phyloP scores from a whole-genome alignment of 2,113 vertebrate species.

The Suricata suricatta region DNA sequence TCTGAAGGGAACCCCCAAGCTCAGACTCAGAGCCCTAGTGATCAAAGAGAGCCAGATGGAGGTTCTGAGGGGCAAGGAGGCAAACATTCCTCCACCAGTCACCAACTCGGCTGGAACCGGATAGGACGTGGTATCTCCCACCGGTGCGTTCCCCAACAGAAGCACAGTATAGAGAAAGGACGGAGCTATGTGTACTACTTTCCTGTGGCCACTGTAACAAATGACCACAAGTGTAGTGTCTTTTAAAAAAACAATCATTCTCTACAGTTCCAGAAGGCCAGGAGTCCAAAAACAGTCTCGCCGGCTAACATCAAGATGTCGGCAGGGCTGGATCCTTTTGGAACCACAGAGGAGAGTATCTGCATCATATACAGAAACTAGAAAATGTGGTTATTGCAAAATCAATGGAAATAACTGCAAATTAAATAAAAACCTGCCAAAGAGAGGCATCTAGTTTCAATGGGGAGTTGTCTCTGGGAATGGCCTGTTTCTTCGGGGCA shows the following conservation, averaged over 20 bases:
- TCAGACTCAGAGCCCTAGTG: background rate
- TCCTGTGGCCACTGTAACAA: background rate
- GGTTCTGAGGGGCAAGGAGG: background rate
- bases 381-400: background rate
- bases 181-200: background rate
- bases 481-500: background rate
- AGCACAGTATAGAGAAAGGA: background rate
- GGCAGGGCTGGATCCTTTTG: background rate
- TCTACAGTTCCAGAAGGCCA: background rate
- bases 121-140: background rate
- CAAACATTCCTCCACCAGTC: too few relatives aligned
- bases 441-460: constrained; percentile 49
- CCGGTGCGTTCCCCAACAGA: background rate
- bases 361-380: background rate
- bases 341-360: background rate
- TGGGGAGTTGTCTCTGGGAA: constrained; percentile 3
- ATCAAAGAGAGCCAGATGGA: background rate
- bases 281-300: background rate
- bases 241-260: background rate
- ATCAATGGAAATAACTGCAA: background rate
- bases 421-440: background rate
- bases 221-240: background rate
- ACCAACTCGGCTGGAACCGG: background rate
- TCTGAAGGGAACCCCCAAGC: background rate
- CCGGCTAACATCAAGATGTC: background rate